A percentile compares a stretch with the other conserved stretches of the same genome.
phyloP scores from a whole-genome alignment of 2,888 invertebrate genomes.

The Cephus nigrinus region DNA sequence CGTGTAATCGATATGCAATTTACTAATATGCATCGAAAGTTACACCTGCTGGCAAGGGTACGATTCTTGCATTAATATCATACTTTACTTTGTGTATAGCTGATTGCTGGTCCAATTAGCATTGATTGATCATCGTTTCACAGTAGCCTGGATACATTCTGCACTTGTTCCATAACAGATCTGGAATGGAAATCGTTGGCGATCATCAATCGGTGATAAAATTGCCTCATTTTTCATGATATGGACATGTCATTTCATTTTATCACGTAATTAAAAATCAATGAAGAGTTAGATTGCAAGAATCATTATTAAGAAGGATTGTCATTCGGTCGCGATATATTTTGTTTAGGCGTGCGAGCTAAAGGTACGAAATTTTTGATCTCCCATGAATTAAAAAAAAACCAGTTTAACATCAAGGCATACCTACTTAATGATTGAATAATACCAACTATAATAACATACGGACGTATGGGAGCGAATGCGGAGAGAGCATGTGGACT shows the following conservation, averaged over 20 bases:
- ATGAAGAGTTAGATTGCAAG: not conserved
- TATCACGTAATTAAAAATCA: not conserved
- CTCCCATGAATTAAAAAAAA: not conserved
- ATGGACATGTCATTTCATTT: not conserved
- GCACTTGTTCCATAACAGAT: not conserved
- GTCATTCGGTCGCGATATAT: not conserved
- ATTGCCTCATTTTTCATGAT: not conserved
- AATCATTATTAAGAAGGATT: not conserved
- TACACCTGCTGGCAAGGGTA: slow-evolving; percentile 44
- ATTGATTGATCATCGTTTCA: slow-evolving; percentile 14
- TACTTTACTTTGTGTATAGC: slow-evolving; percentile 20
- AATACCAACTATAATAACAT: not conserved
- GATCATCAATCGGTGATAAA: not conserved
- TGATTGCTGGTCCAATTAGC: slow-evolving; percentile 55
- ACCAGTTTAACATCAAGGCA: not conserved
- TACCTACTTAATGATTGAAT: not conserved
- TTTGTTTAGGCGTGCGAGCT: not conserved
- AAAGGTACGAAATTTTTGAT: not conserved
- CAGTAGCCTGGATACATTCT: not conserved
- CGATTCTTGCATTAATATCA: slow-evolving; percentile 11
- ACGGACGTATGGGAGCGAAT: not conserved
- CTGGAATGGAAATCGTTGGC: not conserved
- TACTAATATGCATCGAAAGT: not conserved
- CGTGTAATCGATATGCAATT: not conserved
- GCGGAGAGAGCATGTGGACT: slow-evolving; percentile 25